Evolutionary conservation across 2,113 vertebrate species (phyloP).

Genomic region (Kryptolebias marmoratus): DNA sequence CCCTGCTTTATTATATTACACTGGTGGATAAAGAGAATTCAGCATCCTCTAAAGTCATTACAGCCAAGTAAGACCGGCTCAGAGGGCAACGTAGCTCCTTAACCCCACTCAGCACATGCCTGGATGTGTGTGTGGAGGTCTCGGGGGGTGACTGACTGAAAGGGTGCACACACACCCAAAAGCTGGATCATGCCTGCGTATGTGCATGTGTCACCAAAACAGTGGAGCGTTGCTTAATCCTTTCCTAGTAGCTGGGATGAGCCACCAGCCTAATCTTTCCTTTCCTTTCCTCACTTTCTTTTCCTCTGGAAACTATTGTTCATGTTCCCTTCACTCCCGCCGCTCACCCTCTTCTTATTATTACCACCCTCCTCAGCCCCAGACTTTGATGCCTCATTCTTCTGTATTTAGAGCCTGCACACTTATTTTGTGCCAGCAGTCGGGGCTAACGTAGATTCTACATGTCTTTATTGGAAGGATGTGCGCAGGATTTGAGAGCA

Average conservation of each 20-base stretch:
- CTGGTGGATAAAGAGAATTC: constrained; percentile 70
- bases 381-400: constrained; percentile 70
- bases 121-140: constrained; percentile 47
- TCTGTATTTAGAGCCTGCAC: constrained; percentile 60
- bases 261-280: constrained; percentile 65
- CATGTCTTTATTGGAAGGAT: constrained; percentile 53
- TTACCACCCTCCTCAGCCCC: constrained; percentile 52
- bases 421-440: constrained; percentile 38
- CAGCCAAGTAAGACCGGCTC: constrained; percentile 66
- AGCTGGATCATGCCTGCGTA: constrained; percentile 27
- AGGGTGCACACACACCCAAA: not conserved
- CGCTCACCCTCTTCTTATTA: constrained; percentile 46
- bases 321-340: constrained; percentile 38
- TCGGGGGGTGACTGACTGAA: constrained; percentile 42
- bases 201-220: constrained; percentile 25
- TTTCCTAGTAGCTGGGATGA: constrained; percentile 73
- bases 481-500: constrained; percentile 51
- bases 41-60: constrained; percentile 74
- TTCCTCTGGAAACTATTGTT: constrained; percentile 67
- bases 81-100: constrained; percentile 63
- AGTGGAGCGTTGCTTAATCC: constrained; percentile 71
- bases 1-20: constrained; percentile 69
- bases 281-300: constrained; percentile 43
- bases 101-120: constrained; percentile 65
- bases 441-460: constrained; percentile 50